These are phyloP conservation scores for Tortrix viridana DNA, from an alignment of 2,888 invertebrate genomes.

Conservation along the genomic window DNA sequence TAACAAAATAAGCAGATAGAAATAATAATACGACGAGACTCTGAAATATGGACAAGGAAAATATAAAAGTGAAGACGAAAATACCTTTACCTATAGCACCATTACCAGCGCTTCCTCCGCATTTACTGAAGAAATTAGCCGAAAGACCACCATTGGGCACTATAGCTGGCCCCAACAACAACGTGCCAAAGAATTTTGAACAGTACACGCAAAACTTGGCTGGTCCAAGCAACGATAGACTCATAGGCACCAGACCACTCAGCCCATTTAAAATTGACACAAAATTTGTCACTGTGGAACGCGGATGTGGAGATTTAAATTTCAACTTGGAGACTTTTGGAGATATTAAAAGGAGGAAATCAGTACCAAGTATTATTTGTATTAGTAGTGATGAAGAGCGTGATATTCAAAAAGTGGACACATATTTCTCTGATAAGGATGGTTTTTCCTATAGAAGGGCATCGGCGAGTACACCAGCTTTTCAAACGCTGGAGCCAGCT, in stretches of 20 bases:
- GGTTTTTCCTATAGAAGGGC: conserved; percentile 42
- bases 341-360: conserved; percentile 45
- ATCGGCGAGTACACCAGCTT: conserved; percentile 53
- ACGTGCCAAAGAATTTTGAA: not conserved
- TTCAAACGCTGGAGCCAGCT: conserved; percentile 51
- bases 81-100: conserved; percentile 65
- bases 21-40: conserved; percentile 43
- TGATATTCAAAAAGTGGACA: conserved; percentile 5
- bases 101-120: conserved; percentile 59
- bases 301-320: conserved; percentile 52
- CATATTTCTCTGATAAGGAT: conserved; percentile 37
- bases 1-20: conserved; percentile 8
- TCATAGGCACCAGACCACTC: conserved; percentile 40
- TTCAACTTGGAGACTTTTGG: conserved; percentile 58
- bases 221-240: conserved; percentile 42
- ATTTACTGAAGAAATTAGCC: conserved; percentile 48
- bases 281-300: conserved; percentile 56
- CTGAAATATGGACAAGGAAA: conserved; percentile 62
- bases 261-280: conserved; percentile 48
- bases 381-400: conserved; percentile 54
- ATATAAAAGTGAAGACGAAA: conserved; percentile 49
- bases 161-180: conserved; percentile 22
- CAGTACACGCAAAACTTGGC: conserved; percentile 31
- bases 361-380: conserved; percentile 43
- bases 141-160: conserved; percentile 59